A percentile compares a stretch with the other conserved stretches of the same genome.
phyloP scores from a whole-genome alignment of 92 coral and sea anemone genomes.

The Phenganax marumi region DNA sequence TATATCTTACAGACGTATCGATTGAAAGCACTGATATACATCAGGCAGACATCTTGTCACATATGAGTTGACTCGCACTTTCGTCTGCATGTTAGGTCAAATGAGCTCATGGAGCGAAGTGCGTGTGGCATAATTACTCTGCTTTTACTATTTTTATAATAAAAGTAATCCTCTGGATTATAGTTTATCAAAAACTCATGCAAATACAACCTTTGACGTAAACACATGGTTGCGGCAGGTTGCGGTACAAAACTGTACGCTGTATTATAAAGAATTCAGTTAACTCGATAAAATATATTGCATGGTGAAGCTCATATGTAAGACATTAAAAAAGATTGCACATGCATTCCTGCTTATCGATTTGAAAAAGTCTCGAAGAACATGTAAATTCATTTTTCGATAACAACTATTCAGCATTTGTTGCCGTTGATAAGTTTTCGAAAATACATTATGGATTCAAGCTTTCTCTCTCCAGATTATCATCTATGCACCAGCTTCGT shows the following conservation, averaged over 20 bases:
- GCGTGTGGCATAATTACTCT: conserved; percentile 10
- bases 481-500: too few relatives aligned
- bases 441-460: too few relatives aligned
- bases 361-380: too few relatives aligned
- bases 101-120: neutral
- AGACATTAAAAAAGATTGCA: too few relatives aligned
- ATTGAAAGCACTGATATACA: neutral
- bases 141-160: conserved; percentile 2
- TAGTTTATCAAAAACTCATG: neutral
- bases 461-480: too few relatives aligned
- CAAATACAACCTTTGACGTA: conserved; percentile 15
- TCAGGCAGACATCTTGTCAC: neutral
- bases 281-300: neutral
- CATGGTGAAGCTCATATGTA: too few relatives aligned
- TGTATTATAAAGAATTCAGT: neutral
- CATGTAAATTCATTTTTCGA: too few relatives aligned
- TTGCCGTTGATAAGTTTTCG: too few relatives aligned
- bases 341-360: too few relatives aligned
- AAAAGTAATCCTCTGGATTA: conserved; percentile 8
- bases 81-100: neutral
- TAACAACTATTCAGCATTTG: too few relatives aligned
- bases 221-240: neutral
- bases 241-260: neutral
- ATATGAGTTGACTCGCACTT: neutral
- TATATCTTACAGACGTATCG: neutral